Conservation (phyloP, 2,113 vertebrate genomes). For the Bos taurus region DNA sequence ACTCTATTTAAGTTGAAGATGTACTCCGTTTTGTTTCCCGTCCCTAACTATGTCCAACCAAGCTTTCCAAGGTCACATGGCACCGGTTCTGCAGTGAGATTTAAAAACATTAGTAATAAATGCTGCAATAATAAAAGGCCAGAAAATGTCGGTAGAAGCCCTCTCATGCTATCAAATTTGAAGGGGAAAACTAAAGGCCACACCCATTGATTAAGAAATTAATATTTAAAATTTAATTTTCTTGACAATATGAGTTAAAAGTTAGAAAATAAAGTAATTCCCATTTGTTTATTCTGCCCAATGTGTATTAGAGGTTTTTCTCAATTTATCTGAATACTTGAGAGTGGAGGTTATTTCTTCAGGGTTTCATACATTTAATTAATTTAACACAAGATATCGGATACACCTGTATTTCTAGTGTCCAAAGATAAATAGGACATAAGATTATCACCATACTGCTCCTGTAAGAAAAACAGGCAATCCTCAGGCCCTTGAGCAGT, state of each 20-base stretch:
- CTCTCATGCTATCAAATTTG: not conserved
- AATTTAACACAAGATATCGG: not conserved
- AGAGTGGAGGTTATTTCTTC: not conserved
- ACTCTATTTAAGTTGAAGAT: not conserved
- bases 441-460: not conserved
- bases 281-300: not conserved
- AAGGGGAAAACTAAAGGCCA: not conserved
- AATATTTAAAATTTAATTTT: not conserved
- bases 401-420: not conserved
- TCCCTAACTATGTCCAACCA: not conserved
- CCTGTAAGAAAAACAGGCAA: not conserved
- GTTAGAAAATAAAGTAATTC: not conserved
- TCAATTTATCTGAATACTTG: not conserved
- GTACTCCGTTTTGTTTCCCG: not conserved
- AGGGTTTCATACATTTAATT: not conserved
- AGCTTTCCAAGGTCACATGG: not conserved
- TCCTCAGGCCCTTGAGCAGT: not conserved
- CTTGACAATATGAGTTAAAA: not conserved
- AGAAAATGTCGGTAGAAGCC: not conserved
- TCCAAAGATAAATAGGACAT: not conserved
- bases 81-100: not conserved
- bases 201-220: not conserved
- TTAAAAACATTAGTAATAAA: not conserved
- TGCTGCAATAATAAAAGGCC: not conserved
- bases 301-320: not conserved